Evolutionary conservation across 2,797 vertebrate genomes (phyloP), one percentile per base, ranked within the genome.

Genomic region (Clarias platycephalus): DNA sequence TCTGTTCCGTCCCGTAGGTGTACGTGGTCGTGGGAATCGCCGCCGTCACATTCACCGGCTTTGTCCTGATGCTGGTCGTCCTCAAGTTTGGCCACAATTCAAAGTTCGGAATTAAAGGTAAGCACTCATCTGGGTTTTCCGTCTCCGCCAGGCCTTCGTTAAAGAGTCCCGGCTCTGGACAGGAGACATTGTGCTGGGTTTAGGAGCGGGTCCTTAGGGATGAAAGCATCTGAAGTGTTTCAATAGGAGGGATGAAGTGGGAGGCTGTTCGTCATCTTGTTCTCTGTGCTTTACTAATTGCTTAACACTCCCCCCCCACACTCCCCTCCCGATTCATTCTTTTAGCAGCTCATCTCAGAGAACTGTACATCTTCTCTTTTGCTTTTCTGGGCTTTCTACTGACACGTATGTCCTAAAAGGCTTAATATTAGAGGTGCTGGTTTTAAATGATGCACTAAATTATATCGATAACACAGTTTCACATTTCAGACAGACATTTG

Each of bases 51-150:
- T 98, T 98, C 91, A 96, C 96, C 53, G 97, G 97, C 87, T 96
- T 99, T 91, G 95, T 99, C 82, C 94, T 98, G 87, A 98, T 98
- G 95, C 91, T 99, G 84, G 95, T 98, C 89, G 96, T 99, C 90
- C 95, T 99, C 89, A 99, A 98, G 92, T 97, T 98, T 90, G 97
- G 97, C 90, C 97, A 97, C 85, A 98, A 98, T 88, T 99, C 98
- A 80, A 99, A 99, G 93, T 99, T 99, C 93, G 98, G 98, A 91
- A 97, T 99, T 94, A 99, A 99, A 98, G 98, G 98, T 99, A 98
- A 96, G 96, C 91, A 86, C 85, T 85, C 79, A 40, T 80, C 78
- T 15, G 63, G 63, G 53, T 63, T 66, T 55, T 22, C 18, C 18
- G 13, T 24, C 77, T 78, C 63, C 60, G 83, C 84, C 85, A 88